Evolutionary conservation across 2,113 vertebrate species (phyloP), one percentile per base, ranked within the genome.

Genomic region (Limanda limanda): DNA sequence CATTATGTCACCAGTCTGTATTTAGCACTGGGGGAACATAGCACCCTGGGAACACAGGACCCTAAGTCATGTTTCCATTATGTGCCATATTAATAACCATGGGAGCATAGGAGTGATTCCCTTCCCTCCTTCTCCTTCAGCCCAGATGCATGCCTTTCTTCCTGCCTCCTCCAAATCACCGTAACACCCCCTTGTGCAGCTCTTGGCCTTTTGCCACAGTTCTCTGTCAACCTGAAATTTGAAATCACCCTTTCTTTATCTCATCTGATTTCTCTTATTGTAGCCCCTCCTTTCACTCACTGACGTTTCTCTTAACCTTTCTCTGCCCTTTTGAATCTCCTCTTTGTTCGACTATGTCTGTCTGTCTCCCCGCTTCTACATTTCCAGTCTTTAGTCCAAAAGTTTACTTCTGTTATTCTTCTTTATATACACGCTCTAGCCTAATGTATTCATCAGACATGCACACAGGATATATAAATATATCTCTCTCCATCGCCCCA

Each of bases 201-300:
- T 76, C 35, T 27, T 78, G 70, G 59, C 76, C 68, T 74, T 83
- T 80, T 62, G 25, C 69, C 25, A 69, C 23, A 13, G 1, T 54
- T 67, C 56, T 79, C 27, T 71, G 51, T 77, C 68, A 72, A 74
- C 71, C 17, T 56, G 31, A 47, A 83, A 79, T 71, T 66, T 66
- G 23, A 79, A 83, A 78, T 82, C 60, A 79, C 55, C 52, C 72
- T 65, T 69, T 62, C 37, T 1, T 66, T 25, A 69, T 67, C 47
- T 72, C 12, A 31, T n/a, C 51, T 51, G 68, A 74, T 76, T 24
- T 31, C 27, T 71, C 40, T 47, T 68, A 31, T 68, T 1, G 1
- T 48, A 13, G 21, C 42, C 24, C 48, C 8, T 64, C 17, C 15
- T 71, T 52, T 21, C 45, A 69, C 20, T 4, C 6, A 13, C 7